phyloP scores from a whole-genome alignment of 2,888 invertebrate species.

The Bedellia somnulentella region DNA sequence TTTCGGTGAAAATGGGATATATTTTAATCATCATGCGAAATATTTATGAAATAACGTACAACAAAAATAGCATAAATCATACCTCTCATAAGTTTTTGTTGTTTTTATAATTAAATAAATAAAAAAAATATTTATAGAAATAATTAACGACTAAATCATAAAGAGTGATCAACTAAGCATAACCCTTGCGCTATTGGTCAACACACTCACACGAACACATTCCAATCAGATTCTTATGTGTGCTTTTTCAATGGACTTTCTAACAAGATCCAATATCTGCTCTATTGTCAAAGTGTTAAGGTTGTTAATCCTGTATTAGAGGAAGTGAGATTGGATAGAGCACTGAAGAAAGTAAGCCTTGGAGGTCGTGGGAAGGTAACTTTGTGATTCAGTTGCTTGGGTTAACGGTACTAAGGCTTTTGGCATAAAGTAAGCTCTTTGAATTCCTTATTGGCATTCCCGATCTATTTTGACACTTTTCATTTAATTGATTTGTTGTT shows the following conservation, averaged over 20 bases:
- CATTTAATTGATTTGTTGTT: too few species aligned
- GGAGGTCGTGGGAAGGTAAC: constrained; percentile 52
- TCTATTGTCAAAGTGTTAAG: constrained; percentile 17
- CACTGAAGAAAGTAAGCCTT: constrained; percentile 42
- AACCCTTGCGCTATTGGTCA: constrained; percentile 33
- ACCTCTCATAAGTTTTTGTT: too few species aligned
- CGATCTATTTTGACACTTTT: too few species aligned
- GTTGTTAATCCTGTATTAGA: constrained; percentile 25
- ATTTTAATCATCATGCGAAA: too few species aligned
- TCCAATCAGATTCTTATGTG: constrained; percentile 19
- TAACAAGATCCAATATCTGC: constrained; percentile 17
- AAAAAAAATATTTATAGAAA: too few species aligned
- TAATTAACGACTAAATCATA: too few species aligned
- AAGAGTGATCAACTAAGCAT: constrained; percentile 1
- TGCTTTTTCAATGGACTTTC: constrained; percentile 41
- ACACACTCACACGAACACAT: constrained; percentile 25
- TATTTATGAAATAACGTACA: too few species aligned
- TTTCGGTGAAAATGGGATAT: too few species aligned
- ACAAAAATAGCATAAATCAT: too few species aligned
- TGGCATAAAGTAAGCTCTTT: constrained; percentile 25
- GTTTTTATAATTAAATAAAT: too few species aligned
- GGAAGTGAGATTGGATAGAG: constrained; percentile 54
- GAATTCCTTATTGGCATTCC: too few species aligned
- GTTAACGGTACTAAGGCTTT: constrained; percentile 42
- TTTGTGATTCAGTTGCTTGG: constrained; percentile 38